Evolutionary conservation across 1,140 invertebrate genomes (phyloP).

Genomic region (Macrostomum lignano): DNA sequence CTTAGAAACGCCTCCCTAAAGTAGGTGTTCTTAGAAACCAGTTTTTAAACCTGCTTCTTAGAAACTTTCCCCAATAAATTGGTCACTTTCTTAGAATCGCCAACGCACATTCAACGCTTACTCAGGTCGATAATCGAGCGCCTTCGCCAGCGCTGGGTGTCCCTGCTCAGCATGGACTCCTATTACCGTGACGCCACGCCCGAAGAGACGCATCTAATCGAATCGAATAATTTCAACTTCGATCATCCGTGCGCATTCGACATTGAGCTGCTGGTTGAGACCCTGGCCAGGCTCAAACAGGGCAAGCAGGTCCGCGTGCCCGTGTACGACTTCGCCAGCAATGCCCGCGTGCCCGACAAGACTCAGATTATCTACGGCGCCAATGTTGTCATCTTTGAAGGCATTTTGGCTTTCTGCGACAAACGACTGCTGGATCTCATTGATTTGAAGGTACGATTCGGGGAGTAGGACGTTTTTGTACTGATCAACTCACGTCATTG

Average conservation of each 20-base stretch:
- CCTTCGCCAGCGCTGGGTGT: no score
- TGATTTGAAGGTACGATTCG: neutral
- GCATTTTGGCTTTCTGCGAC: slow-evolving; percentile 75
- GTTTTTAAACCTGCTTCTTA: no score
- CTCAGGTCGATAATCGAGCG: no score
- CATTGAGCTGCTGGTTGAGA: slow-evolving; percentile 57
- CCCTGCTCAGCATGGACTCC: no score
- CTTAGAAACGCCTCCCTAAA: no score
- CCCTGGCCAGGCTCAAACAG: slow-evolving; percentile 58
- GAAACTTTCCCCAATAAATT: no score
- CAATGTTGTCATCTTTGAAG: slow-evolving; percentile 97
- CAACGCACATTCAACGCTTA: no score
- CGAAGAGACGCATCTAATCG: slow-evolving; percentile 60
- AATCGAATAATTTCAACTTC: slow-evolving; percentile 80
- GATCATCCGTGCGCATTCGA: slow-evolving; percentile 98
- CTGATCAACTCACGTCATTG: slow-evolving; percentile 2
- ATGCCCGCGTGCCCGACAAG: slow-evolving; percentile 40
- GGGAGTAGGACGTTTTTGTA: slow-evolving; percentile 3
- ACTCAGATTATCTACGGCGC: slow-evolving; percentile 79
- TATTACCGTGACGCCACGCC: no score
- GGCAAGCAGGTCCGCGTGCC: slow-evolving; percentile 78
- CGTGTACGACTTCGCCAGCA: slow-evolving; percentile 49
- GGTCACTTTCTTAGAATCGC: no score
- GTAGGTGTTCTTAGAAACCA: no score
- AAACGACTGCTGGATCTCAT: slow-evolving; percentile 44